Evolutionary conservation across 2,888 invertebrate species (phyloP), one percentile per base, ranked within the genome.

Genomic region (Tuberolachnus salignus): DNA sequence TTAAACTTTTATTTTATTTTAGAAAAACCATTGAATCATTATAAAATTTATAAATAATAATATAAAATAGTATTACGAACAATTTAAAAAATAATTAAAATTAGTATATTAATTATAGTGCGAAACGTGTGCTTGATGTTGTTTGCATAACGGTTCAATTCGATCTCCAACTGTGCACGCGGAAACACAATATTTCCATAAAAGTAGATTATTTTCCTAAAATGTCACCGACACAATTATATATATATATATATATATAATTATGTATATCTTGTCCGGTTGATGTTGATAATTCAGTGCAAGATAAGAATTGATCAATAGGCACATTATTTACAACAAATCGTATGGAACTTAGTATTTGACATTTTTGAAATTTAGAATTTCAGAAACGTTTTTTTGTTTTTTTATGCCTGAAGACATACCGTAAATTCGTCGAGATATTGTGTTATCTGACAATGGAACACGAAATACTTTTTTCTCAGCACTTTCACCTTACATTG

Each of bases 391-490:
- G 23, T n/a, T n/a, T n/a, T n/a, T n/a, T n/a, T 71, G 57, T 44
- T 55, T 71, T 44, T 72, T 19, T 44, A 72, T 72, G 46, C 59
- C 59, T 1, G 26, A 55, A 44, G 57, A 72, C 82, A 84, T 83
- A 83, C 83, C 83, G 82, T 83, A 82, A 81, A 84, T 83, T 83
- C 83, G 83, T 66, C 83, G 82, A 82, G 83, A 83, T 82, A 83
- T 83, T 81, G 83, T 84, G 83, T 83, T 83, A 82, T 84, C 83
- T 82, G 84, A 84, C 81, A 84, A 82, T 81, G 83, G 83, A 49
- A 83, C 82, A 81, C 82, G 82, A 82, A 82, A 82, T 83, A 83
- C 81, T 83, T 83, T 82, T 82, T 84, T 82, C 82, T 83, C 83
- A 82, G 82, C 81, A 83, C 82, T 84, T 84, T 82, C 84, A 81